Percentiles rank a stretch among this genome's conserved stretches.
Evolutionary conservation across 23 tunicate species (phyloP).

Genomic region (Halocynthia roretzi): DNA sequence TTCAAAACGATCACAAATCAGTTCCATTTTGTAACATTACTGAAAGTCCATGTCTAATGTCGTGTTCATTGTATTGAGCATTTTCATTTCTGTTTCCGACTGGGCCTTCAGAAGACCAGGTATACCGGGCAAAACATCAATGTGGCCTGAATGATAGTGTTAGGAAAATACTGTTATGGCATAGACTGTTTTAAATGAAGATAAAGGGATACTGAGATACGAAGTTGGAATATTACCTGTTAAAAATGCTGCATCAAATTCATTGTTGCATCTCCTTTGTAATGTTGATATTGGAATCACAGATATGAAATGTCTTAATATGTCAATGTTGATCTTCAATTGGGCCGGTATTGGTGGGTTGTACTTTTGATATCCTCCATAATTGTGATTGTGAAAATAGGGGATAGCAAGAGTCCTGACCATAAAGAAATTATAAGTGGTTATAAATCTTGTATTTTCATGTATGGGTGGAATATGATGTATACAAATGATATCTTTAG

Average conservation of each 20-base stretch:
- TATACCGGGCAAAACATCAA: constrained; percentile 1
- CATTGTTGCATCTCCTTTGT: constrained; percentile 1
- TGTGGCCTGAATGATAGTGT: constrained; percentile 2
- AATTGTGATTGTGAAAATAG: constrained; percentile 24
- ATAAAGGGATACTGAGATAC: background rate
- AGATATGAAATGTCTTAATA: constrained; percentile 3
- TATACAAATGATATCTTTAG: no score
- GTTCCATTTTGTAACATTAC: background rate
- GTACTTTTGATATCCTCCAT: constrained; percentile 8
- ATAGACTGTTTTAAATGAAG: background rate
- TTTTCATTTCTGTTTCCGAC: constrained; percentile 4
- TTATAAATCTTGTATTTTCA: no score
- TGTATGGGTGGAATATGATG: no score
- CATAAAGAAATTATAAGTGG: no score
- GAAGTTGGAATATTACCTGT: background rate
- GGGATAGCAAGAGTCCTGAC: constrained; percentile 8
- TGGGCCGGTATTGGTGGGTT: constrained; percentile 6
- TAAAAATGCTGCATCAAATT: constrained; percentile 3
- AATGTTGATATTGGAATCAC: background rate
- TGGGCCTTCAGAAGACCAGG: constrained; percentile 4
- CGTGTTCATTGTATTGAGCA: constrained; percentile 19
- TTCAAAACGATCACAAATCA: background rate
- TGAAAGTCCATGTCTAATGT: background rate
- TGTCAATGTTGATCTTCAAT: constrained; percentile 6
- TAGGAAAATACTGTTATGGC: no score